phyloP scores from a whole-genome alignment of 2,113 vertebrate species.

The Phylloscopus trochilus region DNA sequence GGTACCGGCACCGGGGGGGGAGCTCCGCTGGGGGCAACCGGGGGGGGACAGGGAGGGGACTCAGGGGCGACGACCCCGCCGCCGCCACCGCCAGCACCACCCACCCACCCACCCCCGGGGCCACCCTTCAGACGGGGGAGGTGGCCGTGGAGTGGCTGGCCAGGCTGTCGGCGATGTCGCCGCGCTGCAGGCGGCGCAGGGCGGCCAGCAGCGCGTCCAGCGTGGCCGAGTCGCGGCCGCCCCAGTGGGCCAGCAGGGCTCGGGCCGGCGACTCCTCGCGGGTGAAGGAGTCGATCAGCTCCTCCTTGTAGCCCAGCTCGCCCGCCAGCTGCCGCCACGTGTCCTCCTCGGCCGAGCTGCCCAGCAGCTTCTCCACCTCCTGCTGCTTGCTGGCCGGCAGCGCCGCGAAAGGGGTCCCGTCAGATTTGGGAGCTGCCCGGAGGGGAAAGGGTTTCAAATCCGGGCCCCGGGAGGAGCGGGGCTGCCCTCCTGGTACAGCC shows the following conservation, averaged over 20 bases:
- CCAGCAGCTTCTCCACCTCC: conserved; percentile 91
- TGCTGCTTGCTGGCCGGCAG: conserved; percentile 86
- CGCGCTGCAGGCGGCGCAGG: conserved; percentile 87
- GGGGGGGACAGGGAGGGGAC: not conserved
- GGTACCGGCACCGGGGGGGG: too few species aligned
- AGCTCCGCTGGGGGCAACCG: too few species aligned
- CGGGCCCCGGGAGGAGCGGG: too few species aligned
- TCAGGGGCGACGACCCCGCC: not conserved
- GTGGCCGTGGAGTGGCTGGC: conserved; percentile 86
- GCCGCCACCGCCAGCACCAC: too few species aligned
- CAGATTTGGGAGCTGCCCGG: conserved; percentile 77
- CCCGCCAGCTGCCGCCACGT: conserved; percentile 90
- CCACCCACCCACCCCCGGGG: too few species aligned
- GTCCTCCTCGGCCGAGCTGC: conserved; percentile 81
- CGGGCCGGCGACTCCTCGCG: conserved; percentile 83
- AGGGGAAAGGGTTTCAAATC: too few species aligned
- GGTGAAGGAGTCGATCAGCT: conserved; percentile 78
- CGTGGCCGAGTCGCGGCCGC: conserved; percentile 86
- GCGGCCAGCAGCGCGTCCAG: conserved; percentile 84
- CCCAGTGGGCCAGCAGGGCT: conserved; percentile 89
- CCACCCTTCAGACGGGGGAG: conserved; percentile 83
- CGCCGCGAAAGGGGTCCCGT: conserved; percentile 71
- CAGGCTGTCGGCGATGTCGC: conserved; percentile 90
- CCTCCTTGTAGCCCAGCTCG: conserved; percentile 90
- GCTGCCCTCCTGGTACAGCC: too few species aligned